phyloP scores from a whole-genome alignment of 2,888 invertebrate genomes.

The Hydropsyche betteni region DNA sequence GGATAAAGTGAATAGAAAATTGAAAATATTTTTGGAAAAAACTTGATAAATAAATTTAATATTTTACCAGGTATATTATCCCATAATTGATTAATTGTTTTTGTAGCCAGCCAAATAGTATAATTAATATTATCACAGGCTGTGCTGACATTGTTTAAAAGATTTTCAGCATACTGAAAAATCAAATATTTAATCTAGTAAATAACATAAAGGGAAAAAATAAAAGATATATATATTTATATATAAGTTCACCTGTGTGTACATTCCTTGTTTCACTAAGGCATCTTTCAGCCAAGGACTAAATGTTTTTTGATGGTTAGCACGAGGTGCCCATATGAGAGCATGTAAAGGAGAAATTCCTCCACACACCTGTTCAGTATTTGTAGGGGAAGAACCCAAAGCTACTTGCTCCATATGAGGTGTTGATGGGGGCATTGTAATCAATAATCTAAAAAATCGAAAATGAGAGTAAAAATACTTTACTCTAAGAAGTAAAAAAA shows the following conservation, averaged over 20 bases:
- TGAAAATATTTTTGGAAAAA: slow-evolving; percentile 32
- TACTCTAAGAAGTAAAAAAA: neutral
- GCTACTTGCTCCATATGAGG: slow-evolving; percentile 85
- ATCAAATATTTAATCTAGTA: slow-evolving; percentile 27
- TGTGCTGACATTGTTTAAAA: slow-evolving; percentile 76
- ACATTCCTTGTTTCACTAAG: slow-evolving; percentile 89
- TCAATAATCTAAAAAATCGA: slow-evolving; percentile 70
- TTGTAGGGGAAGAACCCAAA: slow-evolving; percentile 68
- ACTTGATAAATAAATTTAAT: neutral
- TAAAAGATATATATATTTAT: slow-evolving; percentile 1
- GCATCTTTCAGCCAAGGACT: slow-evolving; percentile 92
- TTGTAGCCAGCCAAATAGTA: slow-evolving; percentile 63
- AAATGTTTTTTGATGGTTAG: slow-evolving; percentile 82
- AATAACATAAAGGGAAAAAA: neutral
- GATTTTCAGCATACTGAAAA: slow-evolving; percentile 71
- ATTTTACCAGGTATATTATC: slow-evolving; percentile 60
- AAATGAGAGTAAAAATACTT: neutral
- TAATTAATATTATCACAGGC: slow-evolving; percentile 70
- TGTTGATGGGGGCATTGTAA: slow-evolving; percentile 89
- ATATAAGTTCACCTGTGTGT: slow-evolving; percentile 70
- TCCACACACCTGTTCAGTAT: slow-evolving; percentile 63
- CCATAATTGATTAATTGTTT: slow-evolving; percentile 63
- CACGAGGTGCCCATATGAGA: slow-evolving; percentile 88
- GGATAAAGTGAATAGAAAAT: slow-evolving; percentile 32
- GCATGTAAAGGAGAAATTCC: slow-evolving; percentile 81